Evolutionary conservation across 2,113 vertebrate genomes (phyloP), one percentile per base, ranked within the genome.

Genomic region (Pelecanus crispus): DNA sequence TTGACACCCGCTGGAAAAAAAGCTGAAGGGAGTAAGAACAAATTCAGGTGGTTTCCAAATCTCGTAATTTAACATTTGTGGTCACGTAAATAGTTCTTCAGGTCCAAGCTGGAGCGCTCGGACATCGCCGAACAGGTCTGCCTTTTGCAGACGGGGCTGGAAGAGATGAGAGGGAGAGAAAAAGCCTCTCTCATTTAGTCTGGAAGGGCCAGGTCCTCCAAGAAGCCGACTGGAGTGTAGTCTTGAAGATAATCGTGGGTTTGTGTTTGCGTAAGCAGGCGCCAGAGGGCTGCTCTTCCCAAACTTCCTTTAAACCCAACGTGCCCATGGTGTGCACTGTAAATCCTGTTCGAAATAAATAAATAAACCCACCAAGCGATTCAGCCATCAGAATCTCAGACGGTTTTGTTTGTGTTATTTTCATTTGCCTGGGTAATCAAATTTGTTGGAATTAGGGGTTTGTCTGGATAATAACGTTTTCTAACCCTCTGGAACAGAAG

Each of bases 401-500:
- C 2, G 5, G 40, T 21, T 91, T 75, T 95, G 92, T 92, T 89
- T 96, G 89, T 68, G 77, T 62, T 92, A 32, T 70, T 97, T 93
- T 78, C 90, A 92, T 94, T 94, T 94, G 93, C 93, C 91, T 90
- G 84, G 71, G 74, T 97, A 97, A 97, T 95, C 74, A 15, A 95
- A 96, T 97, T 94, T 92, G 95, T 52, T 88, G 95, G 94, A 97
- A 97, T 97, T 96, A 97, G 95, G 88, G 94, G 90, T 91, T 96
- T 95, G 94, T 91, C 52, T 68, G 45, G 94, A 75, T 96, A 96
- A 97, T 95, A 82, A 80, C 14, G 70, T 95, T 97, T 90, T 82
- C 91, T 91, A 90, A n/a, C 55, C 89, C 93, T 85, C 89, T 88
- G 88, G 89, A 95, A 75, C 32, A 73, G 88, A 11, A 12, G 65